Conservation (phyloP, 2,113 vertebrate genomes). For the Lathamus discolor region DNA sequence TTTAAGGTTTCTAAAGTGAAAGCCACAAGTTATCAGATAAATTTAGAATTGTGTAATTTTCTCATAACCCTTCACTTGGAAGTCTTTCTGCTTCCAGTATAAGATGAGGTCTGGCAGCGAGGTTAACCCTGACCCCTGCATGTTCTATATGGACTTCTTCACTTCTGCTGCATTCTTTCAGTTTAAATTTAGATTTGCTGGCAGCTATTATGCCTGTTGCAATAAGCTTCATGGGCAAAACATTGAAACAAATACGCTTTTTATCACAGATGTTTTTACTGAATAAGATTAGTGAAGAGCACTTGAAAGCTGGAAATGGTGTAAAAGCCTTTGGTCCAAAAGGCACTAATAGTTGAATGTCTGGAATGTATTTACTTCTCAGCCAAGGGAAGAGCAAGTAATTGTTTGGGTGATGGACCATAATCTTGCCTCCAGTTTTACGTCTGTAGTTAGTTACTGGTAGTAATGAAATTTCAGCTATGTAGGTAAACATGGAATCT, state of each 20-base stretch:
- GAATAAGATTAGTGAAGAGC: constrained; percentile 73
- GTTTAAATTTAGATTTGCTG: constrained; percentile 71
- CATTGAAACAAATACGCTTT: constrained; percentile 65
- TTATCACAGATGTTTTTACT: constrained; percentile 67
- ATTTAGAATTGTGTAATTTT: constrained; percentile 61
- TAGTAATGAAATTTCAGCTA: background rate
- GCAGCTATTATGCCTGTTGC: constrained; percentile 46
- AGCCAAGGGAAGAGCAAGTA: constrained; percentile 56
- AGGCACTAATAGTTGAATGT: constrained; percentile 24
- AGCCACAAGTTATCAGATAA: constrained; percentile 20
- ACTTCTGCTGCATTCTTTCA: constrained; percentile 71
- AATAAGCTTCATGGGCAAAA: constrained; percentile 40
- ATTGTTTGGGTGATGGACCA: constrained; percentile 9
- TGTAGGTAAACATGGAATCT: background rate
- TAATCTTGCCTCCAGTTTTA: background rate
- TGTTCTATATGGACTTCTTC: constrained; percentile 53
- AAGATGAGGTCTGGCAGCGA: constrained; percentile 34
- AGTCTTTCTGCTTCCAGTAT: constrained; percentile 43
- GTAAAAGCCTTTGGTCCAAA: constrained; percentile 55
- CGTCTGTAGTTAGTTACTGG: background rate
- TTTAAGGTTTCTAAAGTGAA: constrained; percentile 24
- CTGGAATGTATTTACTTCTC: constrained; percentile 49
- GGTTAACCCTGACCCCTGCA: constrained; percentile 61
- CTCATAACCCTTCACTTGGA: constrained; percentile 58
- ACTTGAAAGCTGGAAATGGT: constrained; percentile 63